phyloP scores from a whole-genome alignment of 1,140 invertebrate genomes.

The Dermatophagoides farinae region DNA sequence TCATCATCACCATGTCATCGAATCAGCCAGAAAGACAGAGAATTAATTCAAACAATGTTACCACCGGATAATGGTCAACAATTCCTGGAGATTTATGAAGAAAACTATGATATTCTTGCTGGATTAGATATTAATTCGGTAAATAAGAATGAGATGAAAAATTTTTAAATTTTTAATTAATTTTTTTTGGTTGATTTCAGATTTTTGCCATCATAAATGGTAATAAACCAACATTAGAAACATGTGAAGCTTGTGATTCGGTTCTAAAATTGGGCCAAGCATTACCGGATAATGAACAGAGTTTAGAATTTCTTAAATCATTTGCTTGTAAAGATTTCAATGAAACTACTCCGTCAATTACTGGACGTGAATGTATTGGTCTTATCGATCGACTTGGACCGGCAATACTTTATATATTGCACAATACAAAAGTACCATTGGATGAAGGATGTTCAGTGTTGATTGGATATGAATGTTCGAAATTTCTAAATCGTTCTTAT shows the following conservation, averaged over 20 bases:
- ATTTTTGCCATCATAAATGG: background rate
- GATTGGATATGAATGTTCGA: background rate
- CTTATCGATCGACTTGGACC: background rate
- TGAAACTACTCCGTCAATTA: background rate
- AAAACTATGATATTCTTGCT: background rate
- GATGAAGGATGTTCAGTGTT: conserved; percentile 1
- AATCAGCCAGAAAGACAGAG: too few relatives aligned
- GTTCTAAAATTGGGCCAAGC: background rate
- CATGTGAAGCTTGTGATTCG: background rate
- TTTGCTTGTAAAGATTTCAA: background rate
- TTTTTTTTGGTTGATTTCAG: background rate
- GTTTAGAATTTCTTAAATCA: background rate
- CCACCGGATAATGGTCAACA: too few relatives aligned
- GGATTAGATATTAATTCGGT: background rate
- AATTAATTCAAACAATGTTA: too few relatives aligned
- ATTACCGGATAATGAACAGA: background rate
- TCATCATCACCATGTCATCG: too few relatives aligned
- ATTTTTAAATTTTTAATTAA: background rate
- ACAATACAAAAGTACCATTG: background rate
- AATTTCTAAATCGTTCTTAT: background rate
- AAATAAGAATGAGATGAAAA: background rate
- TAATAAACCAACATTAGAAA: background rate
- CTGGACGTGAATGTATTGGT: conserved; percentile 1
- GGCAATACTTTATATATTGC: background rate
- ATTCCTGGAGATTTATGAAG: background rate